Base-by-base conservation (phyloP, 2,113 vertebrate genomes). In the Actinemys pallida region DNA sequence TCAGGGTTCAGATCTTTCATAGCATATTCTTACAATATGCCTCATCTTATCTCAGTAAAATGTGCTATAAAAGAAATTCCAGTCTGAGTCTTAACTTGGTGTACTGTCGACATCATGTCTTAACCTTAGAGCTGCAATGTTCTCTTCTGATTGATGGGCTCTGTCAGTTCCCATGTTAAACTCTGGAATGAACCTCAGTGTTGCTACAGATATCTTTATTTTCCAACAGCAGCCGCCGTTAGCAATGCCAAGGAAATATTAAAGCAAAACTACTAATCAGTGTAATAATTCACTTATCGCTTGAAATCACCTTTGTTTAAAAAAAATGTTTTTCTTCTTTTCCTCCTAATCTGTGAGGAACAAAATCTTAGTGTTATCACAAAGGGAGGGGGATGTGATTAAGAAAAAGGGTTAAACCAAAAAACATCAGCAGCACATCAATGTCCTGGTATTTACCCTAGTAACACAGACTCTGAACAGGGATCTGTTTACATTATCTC, bases 401-500 rank as follows among this genome's bases (percentile, higher is more conserved):
- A 97, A 96, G 95, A 85, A 97, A 98, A 97, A 98, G 98, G 97
- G 98, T 98, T 97, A 97, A 98, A 95, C 90, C 93, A 83, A 91
- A 94, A 96, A 96, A 97, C 96, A 95, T 97, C 98, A 92, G 90
- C 93, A 94, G 95, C 96, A 97, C 98, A 98, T 98, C 98, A 98
- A 98, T 98, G 98, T 98, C 98, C 98, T 96, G 98, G 98, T 98
- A 98, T 98, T 98, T 98, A 98, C 98, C 96, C 95, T 95, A 94
- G 97, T 93, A 98, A 98, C 96, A 98, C 97, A 98, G 98, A 98
- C 97, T 98, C 97, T 65, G 98, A 98, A 97, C 98, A 98, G 97
- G 97, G 98, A 98, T 98, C 98, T 99, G 98, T 99, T 99, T 99
- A 99, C 98, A 98, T 98, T 98, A 98, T 98, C 98, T 98, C 98